Base-by-base conservation (phyloP, 2,888 invertebrate species). In the Limulus polyphemus region DNA sequence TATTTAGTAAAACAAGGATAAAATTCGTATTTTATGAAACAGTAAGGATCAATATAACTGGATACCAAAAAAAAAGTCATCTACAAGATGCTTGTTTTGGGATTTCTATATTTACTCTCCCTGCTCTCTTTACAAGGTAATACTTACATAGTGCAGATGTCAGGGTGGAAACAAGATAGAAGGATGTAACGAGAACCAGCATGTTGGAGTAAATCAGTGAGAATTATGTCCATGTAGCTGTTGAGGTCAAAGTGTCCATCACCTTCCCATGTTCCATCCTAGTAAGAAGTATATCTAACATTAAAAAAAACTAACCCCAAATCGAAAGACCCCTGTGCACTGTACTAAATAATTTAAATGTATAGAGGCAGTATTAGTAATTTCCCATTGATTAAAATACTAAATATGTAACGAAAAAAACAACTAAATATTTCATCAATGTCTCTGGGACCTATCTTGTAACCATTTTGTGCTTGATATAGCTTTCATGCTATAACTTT, bases 81-180 rank as follows among this genome's bases (percentile, higher is more conserved):
- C 3, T 32, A 32, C 32, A 32, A 32, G 32, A 32, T 32, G 32
- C 32, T 32, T 32, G 7, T 32, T 5, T 32, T 7, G 3, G 32
- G 32, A 32, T 32, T 32, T 32, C 7, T 32, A 32, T 32, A 14
- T 49, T 48, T 13, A 11, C 3, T 32, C 16, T 2, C 11, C 3
- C 14, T 54, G 54, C 16, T 14, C 1, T 13, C 11, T 54, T 16
- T 11, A 54, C 9, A 13, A 13, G 16, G 14, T 32, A 54, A n/a
- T n/a, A 75, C 78, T 77, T 73, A 82, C 90, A 95, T 89, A 2
- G 88, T 84, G 75, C 97, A 97, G 69, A 94, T 87, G 75, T 98
- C 95, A 0, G 98, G 92, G 78, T 97, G 92, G 77, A 98, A 98
- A 72, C 90, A 90, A 0, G 93, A 93, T 73, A 98, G 88, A 17